Evolutionary conservation across 2,113 vertebrate genomes (phyloP).

Genomic region (Amphilophus citrinellus): DNA sequence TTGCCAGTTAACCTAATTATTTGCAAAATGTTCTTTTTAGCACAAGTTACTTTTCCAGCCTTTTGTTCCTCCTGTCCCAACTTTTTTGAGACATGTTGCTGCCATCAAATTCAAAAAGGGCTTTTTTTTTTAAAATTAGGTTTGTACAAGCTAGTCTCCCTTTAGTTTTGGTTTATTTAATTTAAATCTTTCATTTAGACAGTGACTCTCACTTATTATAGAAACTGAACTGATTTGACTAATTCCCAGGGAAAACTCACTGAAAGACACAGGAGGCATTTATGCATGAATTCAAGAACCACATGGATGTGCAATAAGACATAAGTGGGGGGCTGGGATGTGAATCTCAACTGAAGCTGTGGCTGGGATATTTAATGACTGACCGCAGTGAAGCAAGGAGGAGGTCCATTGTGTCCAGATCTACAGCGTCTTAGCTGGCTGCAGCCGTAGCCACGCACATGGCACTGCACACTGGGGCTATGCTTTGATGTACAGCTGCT

Average conservation of each 20-base stretch:
- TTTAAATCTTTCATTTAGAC: constrained; percentile 7
- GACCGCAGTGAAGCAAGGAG: constrained; percentile 54
- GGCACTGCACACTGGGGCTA: constrained; percentile 31
- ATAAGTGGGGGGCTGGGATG: constrained; percentile 40
- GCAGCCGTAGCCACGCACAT: constrained; percentile 38
- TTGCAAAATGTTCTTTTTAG: background rate
- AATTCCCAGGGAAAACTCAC: constrained; percentile 8
- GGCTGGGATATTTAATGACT: constrained; percentile 67
- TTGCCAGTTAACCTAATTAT: background rate
- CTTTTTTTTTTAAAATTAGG: background rate
- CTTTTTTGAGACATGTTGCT: background rate
- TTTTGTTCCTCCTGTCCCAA: background rate
- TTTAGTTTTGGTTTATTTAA: background rate
- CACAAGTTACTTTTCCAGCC: background rate
- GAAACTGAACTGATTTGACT: constrained; percentile 16
- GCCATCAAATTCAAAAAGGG: background rate
- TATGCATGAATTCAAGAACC: constrained; percentile 46
- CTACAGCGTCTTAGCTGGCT: constrained; percentile 42
- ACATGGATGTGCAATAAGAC: constrained; percentile 18
- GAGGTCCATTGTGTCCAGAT: constrained; percentile 72
- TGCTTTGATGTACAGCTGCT: constrained; percentile 63
- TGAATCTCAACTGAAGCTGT: constrained; percentile 54
- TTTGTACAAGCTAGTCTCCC: background rate
- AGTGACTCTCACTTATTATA: background rate
- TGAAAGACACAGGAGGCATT: constrained; percentile 30